Conservation (phyloP, 2,888 invertebrate species). For the Subacronicta megacephala region DNA sequence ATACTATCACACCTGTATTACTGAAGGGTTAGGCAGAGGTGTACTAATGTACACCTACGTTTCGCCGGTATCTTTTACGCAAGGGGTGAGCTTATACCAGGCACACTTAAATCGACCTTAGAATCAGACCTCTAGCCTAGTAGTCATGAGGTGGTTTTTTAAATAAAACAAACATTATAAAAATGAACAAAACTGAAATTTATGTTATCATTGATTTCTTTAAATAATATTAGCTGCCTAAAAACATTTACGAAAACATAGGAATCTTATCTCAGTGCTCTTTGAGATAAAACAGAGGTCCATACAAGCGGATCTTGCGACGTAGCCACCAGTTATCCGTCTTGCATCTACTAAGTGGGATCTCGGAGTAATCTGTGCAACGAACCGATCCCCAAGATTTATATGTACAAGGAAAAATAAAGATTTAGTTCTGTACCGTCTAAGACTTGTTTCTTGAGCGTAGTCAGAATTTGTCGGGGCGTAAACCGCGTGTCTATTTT, state of each 20-base stretch:
- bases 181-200: too few species aligned
- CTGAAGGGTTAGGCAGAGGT: too few species aligned
- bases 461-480: slow-evolving; percentile 44
- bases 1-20: too few species aligned
- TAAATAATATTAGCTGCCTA: slow-evolving; percentile 1
- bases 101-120: too few species aligned
- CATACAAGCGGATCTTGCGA: slow-evolving; percentile 31
- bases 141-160: too few species aligned
- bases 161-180: too few species aligned
- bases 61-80: too few species aligned
- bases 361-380: slow-evolving; percentile 62
- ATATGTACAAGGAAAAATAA: slow-evolving; percentile 55
- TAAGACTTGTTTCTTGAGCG: slow-evolving; percentile 28
- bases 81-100: too few species aligned
- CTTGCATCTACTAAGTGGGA: slow-evolving; percentile 66
- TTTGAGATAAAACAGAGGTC: slow-evolving; percentile 37
- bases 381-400: slow-evolving; percentile 59
- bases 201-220: too few species aligned
- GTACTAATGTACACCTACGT: too few species aligned
- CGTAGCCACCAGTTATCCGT: slow-evolving; percentile 57
- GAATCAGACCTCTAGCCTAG: too few species aligned
- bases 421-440: slow-evolving; percentile 39
- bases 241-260: slow-evolving; percentile 20
- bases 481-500: slow-evolving; percentile 39
- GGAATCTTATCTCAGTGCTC: slow-evolving; percentile 22